Evolutionary conservation across 1,140 invertebrate species (phyloP), one percentile per base, ranked within the genome.

Genomic region (Listronotus bonariensis): DNA sequence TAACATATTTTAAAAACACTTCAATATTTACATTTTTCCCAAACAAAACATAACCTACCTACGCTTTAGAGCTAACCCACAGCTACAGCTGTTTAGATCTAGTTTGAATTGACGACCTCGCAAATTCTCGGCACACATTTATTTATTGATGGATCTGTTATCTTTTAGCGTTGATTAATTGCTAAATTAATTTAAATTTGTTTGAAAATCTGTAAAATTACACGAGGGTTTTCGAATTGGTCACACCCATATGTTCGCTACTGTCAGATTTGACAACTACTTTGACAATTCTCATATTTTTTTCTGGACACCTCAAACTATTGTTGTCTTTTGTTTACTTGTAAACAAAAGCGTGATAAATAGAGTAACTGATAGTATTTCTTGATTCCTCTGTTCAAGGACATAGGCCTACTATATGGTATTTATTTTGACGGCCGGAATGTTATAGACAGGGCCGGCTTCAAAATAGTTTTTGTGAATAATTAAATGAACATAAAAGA

Each of bases 1-100:
- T 12, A 56, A 42, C 6, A 20, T 42, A 56, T 56, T 56, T 10
- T 41, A 43, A 42, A 41, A 42, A 56, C 10, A 56, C 26, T 17
- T 56, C 38, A 56, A 56, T 56, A 56, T 56, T 56, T 56, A 56
- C 53, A 43, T 51, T 32, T 41, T 17, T 11, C 7, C 11, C 4
- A 49, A 49, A 31, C 53, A 56, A 42, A 56, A 56, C 53, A 56
- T 56, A 56, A 56, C 53, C 53, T 56, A 56, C 53, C 53, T 56
- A 56, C 53, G 53, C 40, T 56, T 32, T 14, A 15, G 10, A 10
- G 10, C 20, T 3, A 51, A n/a, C 12, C 12, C 9, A 51, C 14
- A 51, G 20, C 48, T 51, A 51, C 14, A 51, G 20, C 48, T 51
- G 48, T 51, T 51, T 51, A 32, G 31, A 18, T 51, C 14, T 51